Conservation (phyloP, 2,797 vertebrate genomes). For the Sebastes iracundus region DNA sequence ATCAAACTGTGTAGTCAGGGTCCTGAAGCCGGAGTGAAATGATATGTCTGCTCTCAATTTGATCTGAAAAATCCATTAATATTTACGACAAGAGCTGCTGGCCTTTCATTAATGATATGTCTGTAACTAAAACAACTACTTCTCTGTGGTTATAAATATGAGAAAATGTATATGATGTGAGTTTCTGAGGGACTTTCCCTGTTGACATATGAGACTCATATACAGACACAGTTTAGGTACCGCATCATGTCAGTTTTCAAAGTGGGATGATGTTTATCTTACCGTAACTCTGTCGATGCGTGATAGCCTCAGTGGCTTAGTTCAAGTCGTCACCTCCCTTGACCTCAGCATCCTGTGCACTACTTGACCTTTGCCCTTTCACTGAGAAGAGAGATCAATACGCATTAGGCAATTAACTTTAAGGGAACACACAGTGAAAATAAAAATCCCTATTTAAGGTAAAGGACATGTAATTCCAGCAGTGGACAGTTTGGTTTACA, state of each 20-base stretch:
- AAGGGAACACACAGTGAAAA: constrained; percentile 2
- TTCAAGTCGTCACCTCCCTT: constrained; percentile 9
- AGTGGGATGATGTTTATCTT: neutral
- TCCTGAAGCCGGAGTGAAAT: constrained; percentile 28
- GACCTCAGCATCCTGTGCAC: constrained; percentile 4
- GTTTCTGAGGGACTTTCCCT: neutral
- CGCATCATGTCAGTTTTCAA: neutral
- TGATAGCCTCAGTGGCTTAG: neutral
- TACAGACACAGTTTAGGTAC: neutral
- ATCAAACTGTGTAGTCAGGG: constrained; percentile 35
- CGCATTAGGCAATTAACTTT: constrained; percentile 18
- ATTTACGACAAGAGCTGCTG: constrained; percentile 13
- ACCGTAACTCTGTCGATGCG: neutral
- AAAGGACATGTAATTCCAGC: constrained; percentile 6
- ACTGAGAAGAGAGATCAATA: constrained; percentile 26
- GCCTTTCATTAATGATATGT: neutral
- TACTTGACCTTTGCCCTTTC: constrained; percentile 45
- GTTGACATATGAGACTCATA: neutral
- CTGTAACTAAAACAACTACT: neutral
- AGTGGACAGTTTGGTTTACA: constrained; percentile 19
- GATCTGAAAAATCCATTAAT: constrained; percentile 17
- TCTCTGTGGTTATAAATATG: neutral
- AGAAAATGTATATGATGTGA: neutral
- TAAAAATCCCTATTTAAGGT: neutral
- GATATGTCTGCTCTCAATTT: constrained; percentile 33